phyloP scores from a whole-genome alignment of 2,888 invertebrate species.

The Drosophila nr. medialis region DNA sequence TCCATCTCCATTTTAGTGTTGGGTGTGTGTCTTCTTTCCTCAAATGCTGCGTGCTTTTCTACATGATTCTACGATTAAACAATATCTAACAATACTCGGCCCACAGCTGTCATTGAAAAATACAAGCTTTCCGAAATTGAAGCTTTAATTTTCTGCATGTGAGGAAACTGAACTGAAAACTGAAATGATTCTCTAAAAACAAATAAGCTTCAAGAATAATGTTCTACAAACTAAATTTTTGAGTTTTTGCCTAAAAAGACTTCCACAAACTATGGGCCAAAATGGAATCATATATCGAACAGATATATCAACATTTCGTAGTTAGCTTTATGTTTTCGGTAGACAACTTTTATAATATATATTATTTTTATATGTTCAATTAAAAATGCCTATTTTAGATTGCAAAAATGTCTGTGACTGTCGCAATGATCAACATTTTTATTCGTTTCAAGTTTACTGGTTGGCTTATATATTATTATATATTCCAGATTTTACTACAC shows the following conservation, averaged over 20 bases:
- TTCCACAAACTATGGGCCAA: neutral
- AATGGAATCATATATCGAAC: neutral
- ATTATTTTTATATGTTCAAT: neutral
- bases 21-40: conserved; percentile 2
- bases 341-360: neutral
- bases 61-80: neutral
- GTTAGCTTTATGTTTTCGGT: neutral
- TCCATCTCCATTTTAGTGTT: conserved; percentile 7
- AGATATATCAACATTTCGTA: neutral
- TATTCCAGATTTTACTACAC: neutral
- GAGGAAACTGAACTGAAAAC: neutral
- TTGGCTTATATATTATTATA: neutral
- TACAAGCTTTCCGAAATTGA: neutral
- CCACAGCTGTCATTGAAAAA: neutral
- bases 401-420: neutral
- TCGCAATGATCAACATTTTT: neutral
- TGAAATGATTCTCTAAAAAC: neutral
- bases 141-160: neutral
- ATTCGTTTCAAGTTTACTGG: neutral
- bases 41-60: neutral
- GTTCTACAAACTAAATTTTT: neutral
- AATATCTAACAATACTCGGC: neutral
- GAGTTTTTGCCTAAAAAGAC: neutral
- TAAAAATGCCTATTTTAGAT: neutral
- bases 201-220: neutral